Conservation (phyloP, 2,797 vertebrate species). For the Sebastes baramenuke region DNA sequence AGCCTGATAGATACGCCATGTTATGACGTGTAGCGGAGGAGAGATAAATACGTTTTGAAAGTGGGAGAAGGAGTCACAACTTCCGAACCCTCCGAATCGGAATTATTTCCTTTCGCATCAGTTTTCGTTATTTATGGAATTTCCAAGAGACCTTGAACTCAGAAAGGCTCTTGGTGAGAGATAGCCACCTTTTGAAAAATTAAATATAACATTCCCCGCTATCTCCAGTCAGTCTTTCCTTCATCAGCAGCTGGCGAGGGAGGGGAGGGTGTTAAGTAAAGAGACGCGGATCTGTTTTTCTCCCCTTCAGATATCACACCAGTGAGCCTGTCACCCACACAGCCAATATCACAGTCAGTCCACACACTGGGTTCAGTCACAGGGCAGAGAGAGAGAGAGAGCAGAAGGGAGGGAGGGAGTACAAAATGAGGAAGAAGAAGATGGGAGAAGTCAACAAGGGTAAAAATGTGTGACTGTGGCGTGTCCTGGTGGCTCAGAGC, state of each 20-base stretch:
- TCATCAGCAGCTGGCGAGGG: constrained; percentile 55
- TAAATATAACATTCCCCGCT: constrained; percentile 55
- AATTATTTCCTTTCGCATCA: constrained; percentile 15
- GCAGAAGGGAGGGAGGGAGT: constrained; percentile 32
- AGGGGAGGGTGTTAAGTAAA: constrained; percentile 71
- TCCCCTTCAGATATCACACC: constrained; percentile 75
- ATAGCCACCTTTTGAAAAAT: constrained; percentile 64
- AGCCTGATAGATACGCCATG: not conserved
- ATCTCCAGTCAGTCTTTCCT: constrained; percentile 45
- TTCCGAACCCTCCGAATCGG: not conserved
- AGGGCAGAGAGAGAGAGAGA: constrained; percentile 51
- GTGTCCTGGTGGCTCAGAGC: constrained; percentile 39
- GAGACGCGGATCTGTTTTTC: constrained; percentile 74
- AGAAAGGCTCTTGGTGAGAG: constrained; percentile 18
- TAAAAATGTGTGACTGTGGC: constrained; percentile 37
- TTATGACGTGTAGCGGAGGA: not conserved
- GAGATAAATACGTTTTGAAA: not conserved
- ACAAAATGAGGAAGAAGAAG: constrained; percentile 23
- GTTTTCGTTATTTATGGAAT: constrained; percentile 44
- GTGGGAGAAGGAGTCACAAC: not conserved
- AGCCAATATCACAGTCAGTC: constrained; percentile 76
- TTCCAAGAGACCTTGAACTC: constrained; percentile 58
- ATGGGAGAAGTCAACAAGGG: constrained; percentile 41
- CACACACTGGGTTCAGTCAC: constrained; percentile 72
- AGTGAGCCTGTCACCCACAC: constrained; percentile 73